Evolutionary conservation across 2,888 invertebrate species (phyloP), one percentile per base, ranked within the genome.

Genomic region (Macrophya alboannulata): DNA sequence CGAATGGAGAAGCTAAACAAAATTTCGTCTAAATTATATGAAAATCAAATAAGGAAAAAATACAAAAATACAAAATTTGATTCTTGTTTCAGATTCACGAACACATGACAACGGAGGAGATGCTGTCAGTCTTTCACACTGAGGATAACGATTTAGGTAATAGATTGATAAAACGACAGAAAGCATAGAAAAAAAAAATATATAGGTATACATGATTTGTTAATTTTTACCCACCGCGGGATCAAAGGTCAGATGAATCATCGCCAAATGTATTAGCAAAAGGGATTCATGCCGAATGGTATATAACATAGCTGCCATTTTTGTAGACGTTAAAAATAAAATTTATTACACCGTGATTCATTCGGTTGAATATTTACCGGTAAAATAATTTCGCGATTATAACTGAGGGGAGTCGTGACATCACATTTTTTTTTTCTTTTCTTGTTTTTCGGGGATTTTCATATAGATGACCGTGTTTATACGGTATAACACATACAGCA

Each of bases 21-120:
- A 48, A 1, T 48, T 48, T 48, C 4, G 31, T 31, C 31, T 31
- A 31, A 31, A 31, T 31, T 31, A 31, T 31, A 31, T 31, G 31
- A 31, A 31, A 31, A 31, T 31, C 31, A 31, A 31, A 31, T 1
- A 31, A 3, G 3, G 1, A 31, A 31, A 31, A 3, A 31, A 31
- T 2, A 31, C 31, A 31, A 31, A 31, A 31, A 31, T 31, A 31
- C 1, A 31, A 31, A 31, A 48, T 10, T 62, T 62, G 12, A 62
- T 90, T 90, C 91, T 93, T 92, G 93, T 96, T 96, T 83, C 96
- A 98, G 98, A 96, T 98, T 92, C 98, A 98, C 95, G 97, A 97
- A 94, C 97, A 97, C 93, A 98, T 98, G 98, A 97, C 97, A 89
- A 94, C 95, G 92, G 97, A 97, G 87, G 98, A 98, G 94, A 94